Base-by-base conservation (phyloP, 2,888 invertebrate species). In the Agriopis leucophaearia region DNA sequence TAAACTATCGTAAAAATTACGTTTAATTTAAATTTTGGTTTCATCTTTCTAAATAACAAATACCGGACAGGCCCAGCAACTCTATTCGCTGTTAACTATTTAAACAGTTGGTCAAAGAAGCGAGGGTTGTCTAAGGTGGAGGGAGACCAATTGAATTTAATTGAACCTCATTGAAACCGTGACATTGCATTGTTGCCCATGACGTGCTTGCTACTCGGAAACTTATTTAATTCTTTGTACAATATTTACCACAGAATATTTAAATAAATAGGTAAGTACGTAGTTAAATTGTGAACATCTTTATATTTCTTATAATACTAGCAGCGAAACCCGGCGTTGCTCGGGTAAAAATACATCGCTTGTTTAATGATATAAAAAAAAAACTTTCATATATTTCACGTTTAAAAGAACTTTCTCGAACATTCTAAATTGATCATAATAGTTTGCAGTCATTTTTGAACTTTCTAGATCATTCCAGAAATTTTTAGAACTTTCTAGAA, bases 91-190 rank as follows among this genome's bases (percentile, higher is more conserved):
- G 67, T 56, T 64, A 50, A 65, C 64, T 56, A 65, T 70, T 56
- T 52, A 66, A 77, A 72, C 73, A 78, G 74, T 71, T 74, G 77
- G 80, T 80, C 83, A 87, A 86, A 83, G 80, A 74, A 77, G 78
- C 74, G 88, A 85, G 88, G 84, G 85, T 92, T 88, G 88, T 82
- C 89, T 85, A 89, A 92, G 92, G 91, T 90, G 83, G 87, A 79
- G 88, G 88, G 86, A 78, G 82, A 76, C 76, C 89, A 93, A 93
- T 92, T 93, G 92, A 78, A 67, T 57, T 80, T 91, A 90, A 92
- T 92, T 92, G 90, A 87, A 83, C 73, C 85, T 88, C 81, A 89
- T 92, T 92, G 91, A 85, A 80, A 78, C 76, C 63, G 78, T 82
- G 81, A 80, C 81, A 81, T 79, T 66, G 78, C 75, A 72, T 77